Evolutionary conservation across 2,113 vertebrate genomes (phyloP).

Genomic region (Clinocottus analis): DNA sequence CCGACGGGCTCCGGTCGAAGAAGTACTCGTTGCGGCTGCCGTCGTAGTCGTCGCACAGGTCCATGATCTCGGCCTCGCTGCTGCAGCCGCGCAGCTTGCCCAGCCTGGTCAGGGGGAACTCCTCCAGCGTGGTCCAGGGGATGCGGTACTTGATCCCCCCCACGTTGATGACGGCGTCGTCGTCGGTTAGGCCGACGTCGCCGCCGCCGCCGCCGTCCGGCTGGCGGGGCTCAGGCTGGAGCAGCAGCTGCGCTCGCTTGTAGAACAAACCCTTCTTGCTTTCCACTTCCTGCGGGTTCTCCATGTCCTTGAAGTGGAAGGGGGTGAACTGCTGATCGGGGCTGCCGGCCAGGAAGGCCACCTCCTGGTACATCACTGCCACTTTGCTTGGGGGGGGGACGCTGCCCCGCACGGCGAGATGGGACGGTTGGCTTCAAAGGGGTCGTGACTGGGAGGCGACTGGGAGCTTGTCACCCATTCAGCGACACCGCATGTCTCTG

Average conservation of each 20-base stretch:
- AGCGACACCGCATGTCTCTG: constrained; percentile 68
- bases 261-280: constrained; percentile 90
- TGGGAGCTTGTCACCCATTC: constrained; percentile 64
- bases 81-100: constrained; percentile 90
- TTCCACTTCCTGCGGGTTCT: constrained; percentile 84
- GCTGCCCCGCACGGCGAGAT: constrained; percentile 35
- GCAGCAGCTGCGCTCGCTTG: constrained; percentile 87
- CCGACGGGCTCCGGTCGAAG: constrained; percentile 96
- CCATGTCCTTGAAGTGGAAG: constrained; percentile 84
- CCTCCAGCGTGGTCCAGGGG: constrained; percentile 94
- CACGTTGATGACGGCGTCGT: constrained; percentile 91
- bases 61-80: constrained; percentile 92
- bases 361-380: constrained; percentile 86
- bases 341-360: constrained; percentile 89
- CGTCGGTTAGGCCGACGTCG: constrained; percentile 53
- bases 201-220: constrained; percentile 71
- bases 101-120: constrained; percentile 92
- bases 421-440: constrained; percentile 51
- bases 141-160: constrained; percentile 94
- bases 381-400: constrained; percentile 49
- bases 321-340: constrained; percentile 87
- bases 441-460: constrained; percentile 4
- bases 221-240: constrained; percentile 72
- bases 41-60: constrained; percentile 96
- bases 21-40: constrained; percentile 94